Base-by-base conservation (phyloP, 2,888 invertebrate species). In the Drosophila sordidapex region DNA sequence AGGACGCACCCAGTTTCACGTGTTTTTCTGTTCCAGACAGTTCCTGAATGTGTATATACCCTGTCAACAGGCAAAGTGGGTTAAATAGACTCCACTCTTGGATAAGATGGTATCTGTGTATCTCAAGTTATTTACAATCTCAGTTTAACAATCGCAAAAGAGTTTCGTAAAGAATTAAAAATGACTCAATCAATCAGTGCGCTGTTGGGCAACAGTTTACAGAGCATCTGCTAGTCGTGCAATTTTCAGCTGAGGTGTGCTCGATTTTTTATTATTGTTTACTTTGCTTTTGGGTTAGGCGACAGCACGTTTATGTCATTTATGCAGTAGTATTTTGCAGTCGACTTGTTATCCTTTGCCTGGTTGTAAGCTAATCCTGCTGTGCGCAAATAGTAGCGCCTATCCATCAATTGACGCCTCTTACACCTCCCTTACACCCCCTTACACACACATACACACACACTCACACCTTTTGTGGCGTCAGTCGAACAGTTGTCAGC, bases 351-450 rank as follows among this genome's bases (percentile, higher is more conserved):
- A 70, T 74, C 81, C 76, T 81, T 70, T 52, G 74, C 60, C 76
- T 65, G 61, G 69, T 54, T 71, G 85, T 76, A 82, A 85, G 78
- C 68, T 85, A 83, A 87, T 85, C 85, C 88, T 74, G 71, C 75
- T 72, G 78, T 73, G 80, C 52, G 78, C 78, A 88, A 88, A 83
- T 74, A 83, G 66, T 54, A 56, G 71, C 54, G 64, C 36, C 57
- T 70, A 80, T 81, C 61, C 49, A 81, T 80, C 77, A 78, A 57
- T 27, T n/a, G 38, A 53, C n/a, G 18, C 31, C 40, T 60, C 7
- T 21, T 3, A 15, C 33, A 10, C 21, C n/a, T 3, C 11, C 33
- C 49, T 1, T 4, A 21, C 27, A 11, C n/a, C 3, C 11, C 33
- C 49, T 1, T 4, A 21, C 27, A 13, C 18, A 21, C 6, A 8